Conservation (phyloP, 1,140 invertebrate species). For the Solen grandis region DNA sequence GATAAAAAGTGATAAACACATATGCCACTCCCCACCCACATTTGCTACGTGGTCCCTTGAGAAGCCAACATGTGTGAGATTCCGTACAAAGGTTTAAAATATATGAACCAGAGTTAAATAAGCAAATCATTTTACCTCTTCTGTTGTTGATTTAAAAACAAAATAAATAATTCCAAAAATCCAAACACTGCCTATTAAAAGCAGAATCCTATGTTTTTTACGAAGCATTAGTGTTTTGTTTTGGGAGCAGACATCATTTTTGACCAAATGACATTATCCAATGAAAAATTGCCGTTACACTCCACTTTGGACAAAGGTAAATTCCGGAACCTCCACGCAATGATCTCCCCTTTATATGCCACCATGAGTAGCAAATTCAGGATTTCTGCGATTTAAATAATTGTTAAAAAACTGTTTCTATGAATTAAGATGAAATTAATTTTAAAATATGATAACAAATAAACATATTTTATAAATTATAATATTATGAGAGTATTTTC, state of each 20-base stretch:
- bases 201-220: slow-evolving; percentile 44
- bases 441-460: too few species aligned
- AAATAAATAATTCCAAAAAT: slow-evolving; percentile 47
- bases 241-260: neutral
- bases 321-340: too few species aligned
- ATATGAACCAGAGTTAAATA: neutral
- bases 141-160: slow-evolving; percentile 26
- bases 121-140: slow-evolving; percentile 4
- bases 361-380: neutral
- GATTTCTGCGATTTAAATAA: neutral
- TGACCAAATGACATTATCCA: neutral
- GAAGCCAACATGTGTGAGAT: slow-evolving; percentile 19
- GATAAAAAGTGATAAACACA: too few species aligned
- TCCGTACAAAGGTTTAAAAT: neutral
- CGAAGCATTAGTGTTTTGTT: slow-evolving; percentile 30
- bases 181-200: slow-evolving; percentile 46
- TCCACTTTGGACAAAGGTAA: neutral
- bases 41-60: slow-evolving; percentile 28
- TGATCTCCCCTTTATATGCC: neutral
- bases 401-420: too few species aligned
- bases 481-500: too few species aligned
- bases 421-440: too few species aligned
- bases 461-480: too few species aligned
- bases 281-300: neutral
- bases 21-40: slow-evolving; percentile 9